Evolutionary conservation across 2,797 vertebrate species (phyloP).

Genomic region (Pantherophis alleghaniensis): DNA sequence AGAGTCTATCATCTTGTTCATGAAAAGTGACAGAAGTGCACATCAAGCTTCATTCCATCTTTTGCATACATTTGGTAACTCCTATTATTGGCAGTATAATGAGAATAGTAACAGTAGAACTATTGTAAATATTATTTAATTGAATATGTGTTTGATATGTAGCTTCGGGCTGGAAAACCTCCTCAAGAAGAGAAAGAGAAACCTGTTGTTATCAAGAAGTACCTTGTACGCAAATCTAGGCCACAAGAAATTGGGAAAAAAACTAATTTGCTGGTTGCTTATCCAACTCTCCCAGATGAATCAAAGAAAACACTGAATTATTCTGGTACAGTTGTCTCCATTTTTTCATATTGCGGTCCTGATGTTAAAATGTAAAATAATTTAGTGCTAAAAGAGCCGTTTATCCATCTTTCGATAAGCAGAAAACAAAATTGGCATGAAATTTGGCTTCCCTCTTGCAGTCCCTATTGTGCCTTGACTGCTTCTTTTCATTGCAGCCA

Average conservation of each 20-base stretch:
- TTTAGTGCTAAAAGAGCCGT: background rate
- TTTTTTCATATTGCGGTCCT: background rate
- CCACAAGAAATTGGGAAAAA: conserved; percentile 54
- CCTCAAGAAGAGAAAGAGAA: conserved; percentile 54
- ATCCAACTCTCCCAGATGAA: conserved; percentile 47
- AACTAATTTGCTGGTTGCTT: conserved; percentile 55
- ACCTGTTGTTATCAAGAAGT: conserved; percentile 49
- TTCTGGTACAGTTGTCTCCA: conserved; percentile 69
- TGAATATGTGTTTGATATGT: conserved; percentile 46
- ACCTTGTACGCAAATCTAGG: conserved; percentile 66
- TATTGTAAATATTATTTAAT: conserved; percentile 14
- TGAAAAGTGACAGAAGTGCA: background rate
- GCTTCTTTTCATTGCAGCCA: background rate
- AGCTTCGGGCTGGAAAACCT: conserved; percentile 71
- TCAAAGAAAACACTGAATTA: conserved; percentile 57
- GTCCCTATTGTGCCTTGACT: background rate
- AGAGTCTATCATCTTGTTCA: background rate
- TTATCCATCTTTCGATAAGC: background rate
- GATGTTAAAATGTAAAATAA: background rate
- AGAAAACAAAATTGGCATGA: background rate
- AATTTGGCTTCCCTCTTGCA: background rate
- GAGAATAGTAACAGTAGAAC: conserved; percentile 15
- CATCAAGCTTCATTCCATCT: background rate
- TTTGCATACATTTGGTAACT: background rate
- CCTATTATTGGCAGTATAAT: conserved; percentile 1